Conservation (phyloP, 2,888 invertebrate species). For the Cephus nigrinus region DNA sequence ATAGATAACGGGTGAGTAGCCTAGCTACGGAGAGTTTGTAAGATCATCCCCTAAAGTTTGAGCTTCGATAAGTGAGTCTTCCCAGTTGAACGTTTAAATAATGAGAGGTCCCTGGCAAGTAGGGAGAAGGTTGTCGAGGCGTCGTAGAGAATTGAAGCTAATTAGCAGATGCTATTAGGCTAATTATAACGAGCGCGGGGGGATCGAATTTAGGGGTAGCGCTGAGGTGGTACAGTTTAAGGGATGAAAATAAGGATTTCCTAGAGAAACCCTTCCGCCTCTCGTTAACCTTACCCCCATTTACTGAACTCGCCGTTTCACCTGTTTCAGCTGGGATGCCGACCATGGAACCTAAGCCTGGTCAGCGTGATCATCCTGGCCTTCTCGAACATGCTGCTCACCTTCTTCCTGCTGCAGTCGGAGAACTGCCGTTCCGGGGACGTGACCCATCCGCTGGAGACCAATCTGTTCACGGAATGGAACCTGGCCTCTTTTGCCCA, state of each 20-base stretch:
- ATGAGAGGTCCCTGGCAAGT: background rate
- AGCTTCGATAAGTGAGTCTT: background rate
- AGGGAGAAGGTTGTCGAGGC: background rate
- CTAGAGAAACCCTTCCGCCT: background rate
- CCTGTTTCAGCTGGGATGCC: conserved; percentile 68
- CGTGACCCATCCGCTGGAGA: background rate
- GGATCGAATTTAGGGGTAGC: background rate
- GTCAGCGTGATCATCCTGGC: conserved; percentile 75
- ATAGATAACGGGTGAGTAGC: background rate
- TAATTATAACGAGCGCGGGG: conserved; percentile 22
- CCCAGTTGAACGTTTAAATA: background rate
- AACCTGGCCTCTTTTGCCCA: background rate
- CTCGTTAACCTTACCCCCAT: background rate
- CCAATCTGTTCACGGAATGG: conserved; percentile 51
- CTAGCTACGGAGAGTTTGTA: background rate
- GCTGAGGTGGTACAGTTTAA: background rate
- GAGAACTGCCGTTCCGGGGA: conserved; percentile 59
- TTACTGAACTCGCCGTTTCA: background rate
- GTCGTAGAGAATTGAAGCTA: background rate
- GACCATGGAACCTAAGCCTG: conserved; percentile 78
- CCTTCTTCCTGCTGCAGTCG: conserved; percentile 70
- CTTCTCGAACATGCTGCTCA: conserved; percentile 73
- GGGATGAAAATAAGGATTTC: background rate
- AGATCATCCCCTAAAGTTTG: background rate
- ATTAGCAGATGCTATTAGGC: conserved; percentile 20